phyloP scores from a whole-genome alignment of 1,140 invertebrate species.

The Papilio xuthus region DNA sequence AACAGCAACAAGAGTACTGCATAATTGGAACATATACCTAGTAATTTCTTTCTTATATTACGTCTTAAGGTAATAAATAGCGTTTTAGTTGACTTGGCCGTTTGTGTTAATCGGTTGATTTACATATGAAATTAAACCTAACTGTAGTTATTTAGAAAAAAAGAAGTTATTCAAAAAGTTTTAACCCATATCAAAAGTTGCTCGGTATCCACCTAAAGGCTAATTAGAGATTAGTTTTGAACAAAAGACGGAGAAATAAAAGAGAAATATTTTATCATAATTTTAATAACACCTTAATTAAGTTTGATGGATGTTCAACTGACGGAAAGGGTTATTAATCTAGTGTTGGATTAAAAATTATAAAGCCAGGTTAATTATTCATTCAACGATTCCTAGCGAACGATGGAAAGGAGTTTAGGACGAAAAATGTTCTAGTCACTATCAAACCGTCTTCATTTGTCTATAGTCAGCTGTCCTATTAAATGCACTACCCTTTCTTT shows the following conservation, averaged over 20 bases:
- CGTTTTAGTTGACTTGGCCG: too few relatives aligned
- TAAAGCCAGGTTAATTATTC: constrained; percentile 18
- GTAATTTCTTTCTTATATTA: too few relatives aligned
- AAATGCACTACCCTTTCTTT: neutral
- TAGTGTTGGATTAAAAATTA: constrained; percentile 14
- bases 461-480: too few relatives aligned
- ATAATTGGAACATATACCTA: too few relatives aligned
- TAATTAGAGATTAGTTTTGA: neutral
- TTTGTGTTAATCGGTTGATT: too few relatives aligned
- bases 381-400: neutral
- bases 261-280: constrained; percentile 18
- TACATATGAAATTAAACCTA: neutral
- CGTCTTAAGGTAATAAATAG: neutral
- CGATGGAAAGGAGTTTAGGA: neutral
- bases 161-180: neutral
- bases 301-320: constrained; percentile 23
- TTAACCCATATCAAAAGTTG: neutral
- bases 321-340: constrained; percentile 24
- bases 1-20: neutral
- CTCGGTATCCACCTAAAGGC: constrained; percentile 34
- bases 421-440: neutral
- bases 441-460: too few relatives aligned
- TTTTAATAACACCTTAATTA: constrained; percentile 20
- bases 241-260: neutral
- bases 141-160: neutral